phyloP scores from a whole-genome alignment of 2,113 vertebrate species.

The Aphelocoma coerulescens region DNA sequence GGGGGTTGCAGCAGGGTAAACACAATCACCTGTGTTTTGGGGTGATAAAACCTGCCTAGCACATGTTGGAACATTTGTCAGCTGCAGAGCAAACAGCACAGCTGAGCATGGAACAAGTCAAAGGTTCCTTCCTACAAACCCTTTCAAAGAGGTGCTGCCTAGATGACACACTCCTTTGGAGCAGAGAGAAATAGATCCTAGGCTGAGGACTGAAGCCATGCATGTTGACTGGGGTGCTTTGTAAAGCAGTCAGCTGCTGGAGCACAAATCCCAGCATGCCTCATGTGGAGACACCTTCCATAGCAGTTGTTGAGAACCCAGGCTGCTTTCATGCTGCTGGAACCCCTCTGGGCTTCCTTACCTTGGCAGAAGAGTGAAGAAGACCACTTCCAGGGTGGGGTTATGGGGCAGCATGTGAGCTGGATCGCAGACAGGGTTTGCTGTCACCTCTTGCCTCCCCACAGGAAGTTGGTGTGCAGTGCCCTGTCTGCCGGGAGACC shows the following conservation, averaged over 20 bases:
- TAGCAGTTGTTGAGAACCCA: background rate
- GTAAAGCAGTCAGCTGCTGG: background rate
- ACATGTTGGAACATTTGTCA: background rate
- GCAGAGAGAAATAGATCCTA: background rate
- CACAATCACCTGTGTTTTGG: background rate
- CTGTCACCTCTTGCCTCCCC: background rate
- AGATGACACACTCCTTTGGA: background rate
- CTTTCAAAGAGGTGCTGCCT: background rate
- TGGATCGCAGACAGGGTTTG: background rate
- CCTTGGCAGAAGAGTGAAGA: background rate
- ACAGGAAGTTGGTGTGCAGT: constrained; percentile 70
- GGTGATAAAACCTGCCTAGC: background rate
- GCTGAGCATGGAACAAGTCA: background rate
- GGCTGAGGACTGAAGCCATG: background rate
- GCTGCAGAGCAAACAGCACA: background rate
- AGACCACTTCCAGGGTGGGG: background rate
- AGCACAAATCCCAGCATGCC: background rate
- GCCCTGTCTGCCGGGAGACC: constrained; percentile 76
- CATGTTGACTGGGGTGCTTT: background rate
- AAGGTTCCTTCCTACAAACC: background rate
- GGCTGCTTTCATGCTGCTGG: background rate
- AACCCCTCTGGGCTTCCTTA: background rate
- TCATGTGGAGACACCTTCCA: background rate
- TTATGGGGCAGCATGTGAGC: fast-evolving
- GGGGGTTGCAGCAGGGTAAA: background rate